phyloP scores from a whole-genome alignment of 2,888 invertebrate species.

The Anodontia alba region DNA sequence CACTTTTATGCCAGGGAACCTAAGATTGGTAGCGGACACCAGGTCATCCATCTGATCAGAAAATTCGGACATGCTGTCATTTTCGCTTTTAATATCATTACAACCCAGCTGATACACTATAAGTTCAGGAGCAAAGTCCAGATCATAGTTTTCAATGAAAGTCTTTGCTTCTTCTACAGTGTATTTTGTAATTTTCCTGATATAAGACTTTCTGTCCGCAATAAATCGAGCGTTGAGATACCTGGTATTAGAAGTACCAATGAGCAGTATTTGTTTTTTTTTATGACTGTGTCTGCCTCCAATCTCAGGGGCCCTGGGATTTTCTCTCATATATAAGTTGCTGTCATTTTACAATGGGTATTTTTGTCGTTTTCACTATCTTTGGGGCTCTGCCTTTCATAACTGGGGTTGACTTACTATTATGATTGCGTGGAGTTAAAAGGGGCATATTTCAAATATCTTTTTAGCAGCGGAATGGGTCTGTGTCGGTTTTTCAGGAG shows the following conservation, averaged over 20 bases:
- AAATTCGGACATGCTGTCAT: background rate
- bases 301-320: background rate
- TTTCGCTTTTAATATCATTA: background rate
- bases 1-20: background rate
- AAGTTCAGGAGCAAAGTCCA: background rate
- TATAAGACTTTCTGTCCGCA: background rate
- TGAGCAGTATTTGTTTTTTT: background rate
- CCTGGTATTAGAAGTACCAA: constrained; percentile 1
- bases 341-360: background rate
- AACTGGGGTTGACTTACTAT: background rate
- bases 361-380: background rate
- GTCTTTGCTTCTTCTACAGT: background rate
- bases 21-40: constrained; percentile 7
- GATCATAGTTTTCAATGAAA: background rate
- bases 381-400: background rate
- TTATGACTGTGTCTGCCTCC: background rate
- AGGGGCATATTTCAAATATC: background rate
- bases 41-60: background rate
- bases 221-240: background rate
- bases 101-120: background rate
- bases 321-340: background rate
- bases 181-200: background rate
- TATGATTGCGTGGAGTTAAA: background rate
- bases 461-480: background rate
- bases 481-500: background rate